Base-by-base conservation (phyloP, 1,140 invertebrate species). In the Drosophila ironensis region DNA sequence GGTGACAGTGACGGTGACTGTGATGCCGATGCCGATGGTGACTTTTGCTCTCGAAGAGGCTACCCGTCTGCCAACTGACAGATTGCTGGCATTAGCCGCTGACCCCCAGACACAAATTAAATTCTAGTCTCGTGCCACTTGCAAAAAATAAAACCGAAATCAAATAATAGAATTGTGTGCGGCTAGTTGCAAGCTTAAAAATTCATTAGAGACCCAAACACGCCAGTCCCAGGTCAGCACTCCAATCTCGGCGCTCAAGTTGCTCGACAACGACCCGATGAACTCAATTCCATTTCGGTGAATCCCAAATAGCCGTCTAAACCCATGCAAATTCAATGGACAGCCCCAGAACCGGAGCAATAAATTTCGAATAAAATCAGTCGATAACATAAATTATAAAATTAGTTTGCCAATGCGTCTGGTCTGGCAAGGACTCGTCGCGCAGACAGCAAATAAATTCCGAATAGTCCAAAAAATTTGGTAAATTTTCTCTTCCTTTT, bases 331-430 rank as follows among this genome's bases (percentile, higher is more conserved):
- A 68, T 51, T n/a, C 22, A 16, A 20, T 11, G 52, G 20, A 20
- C 52, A 12, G 14, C 33, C 33, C 41, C 51, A 11, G 14, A 14
- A 37, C 14, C 16, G 2, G 20, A 38, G 68, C 69, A 64, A 72
- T 72, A 72, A 72, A 72, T 72, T 72, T 56, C 68, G 35, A 64
- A 72, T 63, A 19, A 72, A 72, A 56, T 22, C 68, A 44, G 57
- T 72, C 69, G 69, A 64, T 72, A 64, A 72, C 68, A 72, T 72
- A 72, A 64, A 72, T 72, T 72, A 72, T 72, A 72, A 72, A 72
- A 72, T 72, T 64, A 72, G 68, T 72, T 72, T 72, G 35, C 68
- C 48, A 64, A 64, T 48, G 42, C 44, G 46, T 70, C 48, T 38
- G 33, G 46, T 37, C 45, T 25, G 20, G 17, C 16, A 44, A 51